phyloP scores from a whole-genome alignment of 2,797 vertebrate genomes.

The Enteromius radiatus region DNA sequence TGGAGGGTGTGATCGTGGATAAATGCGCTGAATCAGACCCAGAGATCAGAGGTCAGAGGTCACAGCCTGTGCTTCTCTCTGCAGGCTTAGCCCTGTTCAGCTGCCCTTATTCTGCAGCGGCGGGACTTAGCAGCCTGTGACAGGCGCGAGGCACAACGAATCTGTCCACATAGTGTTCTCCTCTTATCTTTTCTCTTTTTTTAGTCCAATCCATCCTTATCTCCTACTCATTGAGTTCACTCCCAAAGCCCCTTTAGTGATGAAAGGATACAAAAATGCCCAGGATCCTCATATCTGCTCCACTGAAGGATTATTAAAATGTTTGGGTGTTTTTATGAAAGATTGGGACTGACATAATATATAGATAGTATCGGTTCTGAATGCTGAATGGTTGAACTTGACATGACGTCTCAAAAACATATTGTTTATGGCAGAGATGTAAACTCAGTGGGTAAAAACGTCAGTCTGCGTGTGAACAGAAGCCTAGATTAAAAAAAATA shows the following conservation, averaged over 20 bases:
- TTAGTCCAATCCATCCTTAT: slow-evolving; percentile 53
- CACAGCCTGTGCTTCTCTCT: slow-evolving; percentile 25
- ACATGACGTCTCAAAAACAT: background rate
- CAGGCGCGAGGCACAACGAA: slow-evolving; percentile 39
- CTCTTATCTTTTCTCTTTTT: slow-evolving; percentile 41
- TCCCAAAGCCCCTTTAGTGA: slow-evolving; percentile 49
- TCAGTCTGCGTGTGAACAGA: background rate
- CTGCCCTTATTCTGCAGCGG: slow-evolving; percentile 21
- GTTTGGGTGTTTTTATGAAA: slow-evolving; percentile 45
- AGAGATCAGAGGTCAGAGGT: slow-evolving; percentile 37
- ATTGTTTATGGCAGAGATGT: background rate
- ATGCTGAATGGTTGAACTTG: background rate
- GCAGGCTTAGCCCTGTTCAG: slow-evolving; percentile 28
- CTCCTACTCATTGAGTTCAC: slow-evolving; percentile 44
- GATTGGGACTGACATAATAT: background rate
- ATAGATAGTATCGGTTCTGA: background rate
- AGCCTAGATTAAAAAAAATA: background rate
- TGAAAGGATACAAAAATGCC: slow-evolving; percentile 51
- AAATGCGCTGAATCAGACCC: slow-evolving; percentile 25
- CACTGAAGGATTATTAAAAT: slow-evolving; percentile 40
- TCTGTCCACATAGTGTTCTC: slow-evolving; percentile 43
- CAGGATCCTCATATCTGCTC: slow-evolving; percentile 40
- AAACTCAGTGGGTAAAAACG: background rate
- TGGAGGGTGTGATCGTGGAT: slow-evolving; percentile 25
- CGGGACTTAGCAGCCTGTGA: slow-evolving; percentile 18